These are phyloP conservation scores for Glyptemys insculpta DNA, from an alignment of 2,797 vertebrate species.

Conservation along the genomic window DNA sequence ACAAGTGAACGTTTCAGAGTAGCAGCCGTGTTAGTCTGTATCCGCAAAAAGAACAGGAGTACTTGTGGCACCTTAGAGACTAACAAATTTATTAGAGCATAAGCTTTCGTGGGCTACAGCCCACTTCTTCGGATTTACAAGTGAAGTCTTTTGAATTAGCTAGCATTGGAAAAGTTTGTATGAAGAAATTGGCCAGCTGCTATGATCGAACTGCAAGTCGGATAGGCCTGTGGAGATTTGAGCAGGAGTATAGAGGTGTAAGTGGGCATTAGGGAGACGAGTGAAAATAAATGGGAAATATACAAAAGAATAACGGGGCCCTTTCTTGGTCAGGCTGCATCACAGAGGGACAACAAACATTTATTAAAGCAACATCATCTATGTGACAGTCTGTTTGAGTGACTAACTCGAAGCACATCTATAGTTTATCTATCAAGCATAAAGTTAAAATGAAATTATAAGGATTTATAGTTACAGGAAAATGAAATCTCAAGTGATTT, in stretches of 20 bases:
- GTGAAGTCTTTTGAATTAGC: not conserved
- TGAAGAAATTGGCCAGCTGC: accelerated
- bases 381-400: not conserved
- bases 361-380: not conserved
- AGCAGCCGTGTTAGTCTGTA: too few relatives aligned
- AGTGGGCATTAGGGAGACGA: not conserved
- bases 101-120: too few relatives aligned
- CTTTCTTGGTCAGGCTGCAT: not conserved
- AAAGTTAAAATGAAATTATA: conserved; percentile 5
- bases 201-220: not conserved
- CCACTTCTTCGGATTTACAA: not conserved
- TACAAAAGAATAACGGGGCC: not conserved
- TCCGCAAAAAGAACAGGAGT: too few relatives aligned
- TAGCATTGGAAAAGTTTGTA: not conserved
- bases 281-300: not conserved
- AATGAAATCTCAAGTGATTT: not conserved
- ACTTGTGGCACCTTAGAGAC: too few relatives aligned
- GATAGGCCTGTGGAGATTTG: not conserved
- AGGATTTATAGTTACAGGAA: not conserved
- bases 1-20: not conserved
- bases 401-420: conserved; percentile 19
- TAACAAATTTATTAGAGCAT: too few relatives aligned
- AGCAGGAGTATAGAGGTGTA: accelerated
- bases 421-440: conserved; percentile 15
- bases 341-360: conserved; percentile 26